phyloP scores from a whole-genome alignment of 2,113 vertebrate species.

The Pedetes capensis region DNA sequence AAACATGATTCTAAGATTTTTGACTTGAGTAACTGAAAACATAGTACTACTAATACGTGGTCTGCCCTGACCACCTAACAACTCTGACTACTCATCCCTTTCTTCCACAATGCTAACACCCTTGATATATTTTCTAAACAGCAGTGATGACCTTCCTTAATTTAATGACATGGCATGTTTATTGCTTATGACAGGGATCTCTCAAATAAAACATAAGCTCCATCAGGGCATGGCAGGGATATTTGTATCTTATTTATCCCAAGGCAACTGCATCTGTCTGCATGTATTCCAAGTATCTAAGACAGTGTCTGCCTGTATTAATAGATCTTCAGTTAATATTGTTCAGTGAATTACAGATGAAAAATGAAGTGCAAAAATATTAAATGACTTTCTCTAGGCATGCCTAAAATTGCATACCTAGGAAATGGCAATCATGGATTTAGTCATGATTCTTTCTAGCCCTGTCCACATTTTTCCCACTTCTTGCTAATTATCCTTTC shows the following conservation, averaged over 20 bases:
- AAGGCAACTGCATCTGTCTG: neutral
- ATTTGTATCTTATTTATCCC: neutral
- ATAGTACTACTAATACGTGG: neutral
- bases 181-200: neutral
- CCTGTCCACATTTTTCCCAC: neutral
- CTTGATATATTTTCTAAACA: neutral
- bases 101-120: neutral
- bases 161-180: neutral
- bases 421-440: neutral
- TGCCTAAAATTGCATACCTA: neutral
- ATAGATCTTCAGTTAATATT: neutral
- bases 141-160: neutral
- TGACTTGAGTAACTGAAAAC: neutral
- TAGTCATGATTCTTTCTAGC: neutral
- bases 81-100: neutral
- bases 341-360: neutral
- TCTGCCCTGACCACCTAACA: neutral
- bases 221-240: neutral
- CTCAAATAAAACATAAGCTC: neutral
- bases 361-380: neutral
- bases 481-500: neutral
- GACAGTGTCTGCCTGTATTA: neutral
- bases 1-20: neutral
- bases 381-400: neutral
- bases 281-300: neutral